Conservation (phyloP, 2,888 invertebrate genomes). For the Hirtodrosophila trivittata region DNA sequence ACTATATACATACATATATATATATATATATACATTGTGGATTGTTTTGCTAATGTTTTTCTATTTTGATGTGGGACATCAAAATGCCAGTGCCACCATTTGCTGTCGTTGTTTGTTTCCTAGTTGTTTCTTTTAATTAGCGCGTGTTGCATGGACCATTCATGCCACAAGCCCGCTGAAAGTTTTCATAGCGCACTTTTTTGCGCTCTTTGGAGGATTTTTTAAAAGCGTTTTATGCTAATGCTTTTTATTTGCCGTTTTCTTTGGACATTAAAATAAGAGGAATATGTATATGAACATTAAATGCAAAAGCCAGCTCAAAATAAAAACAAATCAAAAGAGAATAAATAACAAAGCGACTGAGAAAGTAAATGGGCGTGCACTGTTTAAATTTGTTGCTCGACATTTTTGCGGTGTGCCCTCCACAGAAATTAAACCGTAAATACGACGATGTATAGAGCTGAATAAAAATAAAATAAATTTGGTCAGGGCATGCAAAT, state of each 20-base stretch:
- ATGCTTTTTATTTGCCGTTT: conserved; percentile 36
- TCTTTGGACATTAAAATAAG: conserved; percentile 41
- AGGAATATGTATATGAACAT: conserved; percentile 34
- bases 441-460: conserved; percentile 23
- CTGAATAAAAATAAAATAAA: conserved; percentile 43
- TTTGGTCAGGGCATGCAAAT: conserved; percentile 68
- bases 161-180: conserved; percentile 7
- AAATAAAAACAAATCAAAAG: background rate
- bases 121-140: conserved; percentile 68
- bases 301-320: conserved; percentile 36
- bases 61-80: conserved; percentile 15
- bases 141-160: conserved; percentile 50
- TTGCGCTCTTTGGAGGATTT: conserved; percentile 8
- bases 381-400: conserved; percentile 56
- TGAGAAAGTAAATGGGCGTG: conserved; percentile 51
- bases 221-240: conserved; percentile 58
- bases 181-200: conserved; percentile 56
- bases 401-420: conserved; percentile 61
- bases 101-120: conserved; percentile 41
- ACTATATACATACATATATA: conserved; percentile 19
- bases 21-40: conserved; percentile 26
- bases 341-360: conserved; percentile 53
- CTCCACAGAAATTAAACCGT: conserved; percentile 43
- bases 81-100: conserved; percentile 28
- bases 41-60: conserved; percentile 1